Evolutionary conservation across 2,797 vertebrate species (phyloP).

Genomic region (Anguilla megastoma): DNA sequence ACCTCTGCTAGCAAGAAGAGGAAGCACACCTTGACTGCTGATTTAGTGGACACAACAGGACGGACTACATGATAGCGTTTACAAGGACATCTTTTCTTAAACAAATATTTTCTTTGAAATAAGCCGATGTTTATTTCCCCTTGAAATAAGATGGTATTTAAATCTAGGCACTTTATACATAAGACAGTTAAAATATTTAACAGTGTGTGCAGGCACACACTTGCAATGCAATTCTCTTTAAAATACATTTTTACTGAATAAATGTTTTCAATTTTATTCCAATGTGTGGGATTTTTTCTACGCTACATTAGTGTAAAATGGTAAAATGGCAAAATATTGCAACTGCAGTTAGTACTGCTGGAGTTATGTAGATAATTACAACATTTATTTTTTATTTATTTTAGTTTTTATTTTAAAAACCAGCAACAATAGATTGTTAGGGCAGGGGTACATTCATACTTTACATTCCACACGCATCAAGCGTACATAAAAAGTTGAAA

Average conservation of each 20-base stretch:
- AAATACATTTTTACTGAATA: slow-evolving; percentile 24
- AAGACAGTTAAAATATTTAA: slow-evolving; percentile 30
- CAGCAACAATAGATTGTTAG: background rate
- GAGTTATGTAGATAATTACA: background rate
- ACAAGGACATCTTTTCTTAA: background rate
- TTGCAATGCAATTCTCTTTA: background rate
- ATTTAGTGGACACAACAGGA: background rate
- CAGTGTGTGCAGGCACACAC: slow-evolving; percentile 71
- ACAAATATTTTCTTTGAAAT: background rate
- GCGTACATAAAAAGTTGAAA: background rate
- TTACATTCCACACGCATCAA: background rate
- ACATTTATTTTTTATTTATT: background rate
- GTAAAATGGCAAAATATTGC: background rate
- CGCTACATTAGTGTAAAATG: background rate
- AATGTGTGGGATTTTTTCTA: background rate
- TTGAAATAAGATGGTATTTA: background rate
- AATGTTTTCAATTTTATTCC: slow-evolving; percentile 28
- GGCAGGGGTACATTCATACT: background rate
- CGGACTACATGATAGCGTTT: background rate
- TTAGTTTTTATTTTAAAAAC: background rate
- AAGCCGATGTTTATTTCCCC: background rate
- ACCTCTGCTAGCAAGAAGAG: background rate
- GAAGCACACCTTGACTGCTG: background rate
- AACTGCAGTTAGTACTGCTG: background rate
- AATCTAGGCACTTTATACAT: background rate